Base-by-base conservation (phyloP, 2,797 vertebrate species). In the Notolabrus celidotus region DNA sequence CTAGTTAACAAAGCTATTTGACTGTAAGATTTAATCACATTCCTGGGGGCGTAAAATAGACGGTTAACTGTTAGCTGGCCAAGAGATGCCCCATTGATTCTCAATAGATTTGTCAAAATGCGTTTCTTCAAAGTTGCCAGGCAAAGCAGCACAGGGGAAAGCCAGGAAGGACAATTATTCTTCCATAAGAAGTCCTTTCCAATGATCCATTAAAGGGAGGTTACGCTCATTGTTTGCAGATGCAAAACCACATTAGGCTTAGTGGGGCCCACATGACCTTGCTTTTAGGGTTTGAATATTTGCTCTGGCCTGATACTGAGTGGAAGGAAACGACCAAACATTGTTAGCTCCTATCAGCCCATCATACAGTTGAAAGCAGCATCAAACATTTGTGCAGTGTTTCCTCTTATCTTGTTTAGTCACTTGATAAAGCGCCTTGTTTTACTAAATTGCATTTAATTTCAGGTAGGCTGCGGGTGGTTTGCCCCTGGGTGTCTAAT, bases 361-460 rank as follows among this genome's bases (percentile, higher is more conserved):
- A 15, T 63, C 46, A 19, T 33, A 33, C 36, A 64, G 16, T 56
- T 47, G 38, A 74, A 75, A 71, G 73, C 42, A 63, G 10, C 56
- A 68, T 71, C 38, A 50, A 71, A 77, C 39, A 29, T 67, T 31
- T 43, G 45, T 20, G 22, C 45, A 19, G 15, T 52, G 23, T 54
- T 68, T 78, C 34, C 42, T 47, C 42, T 69, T 74, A 70, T 81
- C 64, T 81, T 74, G 74, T 84, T 82, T 77, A 75, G 62, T 33
- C 53, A 36, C 65, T 67, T 68, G 80, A 85, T 84, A 71, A 79
- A 86, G 58, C 65, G 50, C 77, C 71, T 84, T 75, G 79, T 86
- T 86, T 86, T 79, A 73, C 77, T 72, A 82, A 88, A 81, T 73
- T 59, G 71, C 80, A 76, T 89, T 85, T 84, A 79, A 88, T 90